Conservation (phyloP, 2,888 invertebrate species). For the Habrosyne pyritoides region DNA sequence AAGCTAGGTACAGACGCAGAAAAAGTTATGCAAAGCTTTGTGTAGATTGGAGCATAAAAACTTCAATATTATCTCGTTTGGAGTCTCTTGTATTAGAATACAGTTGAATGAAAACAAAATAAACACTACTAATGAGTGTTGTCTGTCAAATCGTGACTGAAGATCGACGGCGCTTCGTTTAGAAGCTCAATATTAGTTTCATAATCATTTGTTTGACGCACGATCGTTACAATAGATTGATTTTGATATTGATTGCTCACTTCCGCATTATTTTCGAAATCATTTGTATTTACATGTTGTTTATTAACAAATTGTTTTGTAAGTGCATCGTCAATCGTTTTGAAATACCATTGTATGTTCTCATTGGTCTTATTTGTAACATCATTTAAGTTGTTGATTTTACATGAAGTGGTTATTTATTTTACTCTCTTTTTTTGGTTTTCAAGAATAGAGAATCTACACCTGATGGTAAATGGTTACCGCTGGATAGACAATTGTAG, state of each 20-base stretch:
- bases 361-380: conserved; percentile 12
- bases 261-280: conserved; percentile 67
- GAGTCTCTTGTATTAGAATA: conserved; percentile 11
- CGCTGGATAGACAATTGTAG: no score
- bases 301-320: conserved; percentile 39
- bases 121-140: conserved; percentile 73
- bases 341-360: not conserved
- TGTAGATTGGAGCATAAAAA: not conserved
- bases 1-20: not conserved
- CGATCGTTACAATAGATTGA: conserved; percentile 69
- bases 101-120: conserved; percentile 63
- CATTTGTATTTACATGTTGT: conserved; percentile 44
- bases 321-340: conserved; percentile 7
- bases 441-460: no score
- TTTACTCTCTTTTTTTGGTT: no score
- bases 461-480: no score
- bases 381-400: no score
- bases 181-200: conserved; percentile 65
- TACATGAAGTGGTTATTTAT: no score
- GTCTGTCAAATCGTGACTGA: conserved; percentile 60
- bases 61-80: not conserved
- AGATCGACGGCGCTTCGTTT: conserved; percentile 15
- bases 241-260: conserved; percentile 75
- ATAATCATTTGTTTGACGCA: conserved; percentile 69
- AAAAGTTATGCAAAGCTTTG: not conserved